Evolutionary conservation across 64 coral and sea anemone genomes (phyloP).

Genomic region (Astreopora myriophthalma): DNA sequence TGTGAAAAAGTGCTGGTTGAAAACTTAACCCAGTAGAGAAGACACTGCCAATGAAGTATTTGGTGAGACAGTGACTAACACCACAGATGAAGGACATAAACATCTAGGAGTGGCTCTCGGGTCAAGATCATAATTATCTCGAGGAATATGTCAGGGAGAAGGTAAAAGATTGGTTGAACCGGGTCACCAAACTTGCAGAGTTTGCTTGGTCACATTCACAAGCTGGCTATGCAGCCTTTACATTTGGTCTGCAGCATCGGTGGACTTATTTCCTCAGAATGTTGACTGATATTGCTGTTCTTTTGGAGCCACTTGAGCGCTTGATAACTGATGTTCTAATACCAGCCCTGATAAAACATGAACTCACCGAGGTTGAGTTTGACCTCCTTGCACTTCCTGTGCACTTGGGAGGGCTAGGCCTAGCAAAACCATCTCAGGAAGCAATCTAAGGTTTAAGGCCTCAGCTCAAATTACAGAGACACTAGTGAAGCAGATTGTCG

Average conservation of each 20-base stretch:
- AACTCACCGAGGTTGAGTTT: no score
- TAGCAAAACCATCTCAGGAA: no score
- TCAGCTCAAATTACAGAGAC: no score
- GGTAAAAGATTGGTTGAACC: neutral
- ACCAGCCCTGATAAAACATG: no score
- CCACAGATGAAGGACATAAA: neutral
- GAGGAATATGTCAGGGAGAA: neutral
- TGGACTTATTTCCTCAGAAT: conserved; percentile 6
- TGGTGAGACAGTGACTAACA: neutral
- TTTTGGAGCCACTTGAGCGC: no score
- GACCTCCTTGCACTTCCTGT: no score
- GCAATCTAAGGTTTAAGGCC: no score
- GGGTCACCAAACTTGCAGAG: neutral
- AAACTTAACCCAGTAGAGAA: neutral
- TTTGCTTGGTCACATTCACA: neutral
- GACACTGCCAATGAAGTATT: neutral
- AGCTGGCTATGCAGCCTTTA: conserved; percentile 7
- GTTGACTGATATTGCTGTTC: no score
- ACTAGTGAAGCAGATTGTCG: no score
- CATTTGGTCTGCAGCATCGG: conserved; percentile 15
- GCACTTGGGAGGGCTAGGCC: no score
- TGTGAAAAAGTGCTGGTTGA: conserved; percentile 4
- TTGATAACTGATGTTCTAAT: no score
- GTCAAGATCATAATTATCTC: neutral
- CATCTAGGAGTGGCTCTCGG: neutral